Conservation (phyloP, 2,888 invertebrate genomes). For the Heliconius erato region DNA sequence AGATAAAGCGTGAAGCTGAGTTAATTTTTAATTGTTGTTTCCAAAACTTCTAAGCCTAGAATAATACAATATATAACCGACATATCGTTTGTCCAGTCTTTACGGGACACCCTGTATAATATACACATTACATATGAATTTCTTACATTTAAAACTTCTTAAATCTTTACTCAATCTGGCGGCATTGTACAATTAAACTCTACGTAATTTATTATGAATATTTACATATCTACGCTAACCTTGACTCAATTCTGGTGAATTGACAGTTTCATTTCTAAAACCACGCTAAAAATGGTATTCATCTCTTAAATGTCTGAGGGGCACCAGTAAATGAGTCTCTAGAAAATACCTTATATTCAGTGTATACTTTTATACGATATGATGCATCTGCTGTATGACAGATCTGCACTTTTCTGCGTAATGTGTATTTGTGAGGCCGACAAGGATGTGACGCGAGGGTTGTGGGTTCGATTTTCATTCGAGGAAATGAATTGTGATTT, state of each 20-base stretch:
- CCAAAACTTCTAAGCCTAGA: too few relatives aligned
- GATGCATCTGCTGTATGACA: not conserved
- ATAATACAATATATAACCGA: too few relatives aligned
- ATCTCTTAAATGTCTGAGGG: constrained; percentile 44
- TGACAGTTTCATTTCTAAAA: constrained; percentile 43
- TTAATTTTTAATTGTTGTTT: too few relatives aligned
- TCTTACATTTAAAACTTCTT: not conserved
- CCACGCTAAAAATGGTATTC: constrained; percentile 46
- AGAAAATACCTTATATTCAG: constrained; percentile 24
- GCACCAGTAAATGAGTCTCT: constrained; percentile 42
- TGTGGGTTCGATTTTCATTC: too few relatives aligned
- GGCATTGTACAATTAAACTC: not conserved
- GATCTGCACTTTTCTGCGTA: not conserved
- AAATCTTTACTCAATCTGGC: not conserved
- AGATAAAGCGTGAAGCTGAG: too few relatives aligned
- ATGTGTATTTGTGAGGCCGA: not conserved
- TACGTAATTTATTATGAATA: not conserved
- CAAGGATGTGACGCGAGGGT: too few relatives aligned
- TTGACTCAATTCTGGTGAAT: constrained; percentile 45
- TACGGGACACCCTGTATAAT: too few relatives aligned
- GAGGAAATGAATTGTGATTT: too few relatives aligned
- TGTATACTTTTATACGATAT: constrained; percentile 3
- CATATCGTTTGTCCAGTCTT: too few relatives aligned
- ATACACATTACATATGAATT: too few relatives aligned
- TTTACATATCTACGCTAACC: constrained; percentile 31